phyloP scores from a whole-genome alignment of 2,797 vertebrate genomes.

The Alcedo atthis region DNA sequence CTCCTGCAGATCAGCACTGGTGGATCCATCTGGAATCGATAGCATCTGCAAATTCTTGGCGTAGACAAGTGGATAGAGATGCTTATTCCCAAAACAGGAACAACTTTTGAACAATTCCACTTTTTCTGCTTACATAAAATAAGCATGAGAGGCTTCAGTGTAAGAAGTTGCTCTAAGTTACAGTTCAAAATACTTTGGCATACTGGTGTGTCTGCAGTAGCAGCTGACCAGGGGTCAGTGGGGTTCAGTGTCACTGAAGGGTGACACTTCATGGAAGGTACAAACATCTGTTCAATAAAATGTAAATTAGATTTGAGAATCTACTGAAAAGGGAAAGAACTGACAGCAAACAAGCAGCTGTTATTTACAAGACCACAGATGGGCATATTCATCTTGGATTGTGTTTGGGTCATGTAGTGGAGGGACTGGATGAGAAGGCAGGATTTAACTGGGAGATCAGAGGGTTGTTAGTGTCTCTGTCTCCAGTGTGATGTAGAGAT shows the following conservation, averaged over 20 bases:
- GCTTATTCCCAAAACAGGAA: constrained; percentile 7
- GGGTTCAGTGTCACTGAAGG: too few species aligned
- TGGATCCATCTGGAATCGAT: constrained; percentile 32
- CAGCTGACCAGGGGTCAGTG: background rate
- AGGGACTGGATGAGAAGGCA: background rate
- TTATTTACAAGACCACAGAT: background rate
- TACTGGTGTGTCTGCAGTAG: background rate
- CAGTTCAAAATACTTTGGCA: background rate
- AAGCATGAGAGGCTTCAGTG: background rate
- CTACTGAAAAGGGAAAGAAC: background rate
- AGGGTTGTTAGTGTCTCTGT: background rate
- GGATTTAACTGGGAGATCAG: background rate
- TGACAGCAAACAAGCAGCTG: background rate
- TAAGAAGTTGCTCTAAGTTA: background rate
- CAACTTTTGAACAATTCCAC: background rate
- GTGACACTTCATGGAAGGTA: accelerated
- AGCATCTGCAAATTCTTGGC: background rate
- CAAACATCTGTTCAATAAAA: background rate
- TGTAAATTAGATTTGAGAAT: background rate
- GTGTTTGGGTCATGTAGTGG: background rate
- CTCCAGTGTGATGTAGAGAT: background rate
- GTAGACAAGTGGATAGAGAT: background rate
- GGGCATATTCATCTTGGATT: background rate
- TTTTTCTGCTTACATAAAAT: background rate
- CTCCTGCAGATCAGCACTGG: background rate